Base-by-base conservation (phyloP, 2,797 vertebrate species). In the Discoglossus pictus region DNA sequence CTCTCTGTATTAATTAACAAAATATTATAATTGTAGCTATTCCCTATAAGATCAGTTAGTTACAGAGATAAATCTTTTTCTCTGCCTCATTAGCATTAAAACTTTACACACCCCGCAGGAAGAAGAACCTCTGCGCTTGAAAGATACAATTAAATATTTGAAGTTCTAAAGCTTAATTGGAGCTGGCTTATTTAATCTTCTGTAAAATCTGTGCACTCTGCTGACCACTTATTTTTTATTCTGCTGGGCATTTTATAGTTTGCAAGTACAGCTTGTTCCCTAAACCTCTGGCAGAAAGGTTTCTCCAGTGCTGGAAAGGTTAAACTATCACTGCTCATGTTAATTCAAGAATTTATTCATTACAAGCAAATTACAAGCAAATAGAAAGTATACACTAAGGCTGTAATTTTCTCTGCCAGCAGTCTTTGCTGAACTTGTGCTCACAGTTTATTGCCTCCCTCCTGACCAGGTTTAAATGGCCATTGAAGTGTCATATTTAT, bases 91-190 rank as follows among this genome's bases (percentile, higher is more conserved):
- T 71, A 71, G 44, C 61, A 52, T 65, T 24, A 58, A 44, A 50
- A 59, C 18, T 58, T 59, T 64, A 71, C 46, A 65, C 53, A 64
- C 53, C 62, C 68, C 20, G 51, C 62, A 56, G 56, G 62, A 71
- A 50, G 36, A 48, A 66, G 34, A 61, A 65, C 51, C 17, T 35
- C 17, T 17, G 50, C 44, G 23, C 58, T 67, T 53, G 51, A 72
- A 72, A 64, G 46, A 51, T 56, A 59, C 61, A 71, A 71, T 71
- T 71, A 71, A 71, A 71, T 71, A 71, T 64, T 64, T 44, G 68
- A 34, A 59, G 15, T 44, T 43, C 46, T 20, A 38, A 44, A 25
- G 53, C 61, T 65, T 71, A 71, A 71, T 71, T 71, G 46, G 53
- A 64, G 38, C 39, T 53, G 68, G 61, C 61, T 59, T 71, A 61